Base-by-base conservation (phyloP, 1,140 invertebrate species). In the Goniozus legneri region DNA sequence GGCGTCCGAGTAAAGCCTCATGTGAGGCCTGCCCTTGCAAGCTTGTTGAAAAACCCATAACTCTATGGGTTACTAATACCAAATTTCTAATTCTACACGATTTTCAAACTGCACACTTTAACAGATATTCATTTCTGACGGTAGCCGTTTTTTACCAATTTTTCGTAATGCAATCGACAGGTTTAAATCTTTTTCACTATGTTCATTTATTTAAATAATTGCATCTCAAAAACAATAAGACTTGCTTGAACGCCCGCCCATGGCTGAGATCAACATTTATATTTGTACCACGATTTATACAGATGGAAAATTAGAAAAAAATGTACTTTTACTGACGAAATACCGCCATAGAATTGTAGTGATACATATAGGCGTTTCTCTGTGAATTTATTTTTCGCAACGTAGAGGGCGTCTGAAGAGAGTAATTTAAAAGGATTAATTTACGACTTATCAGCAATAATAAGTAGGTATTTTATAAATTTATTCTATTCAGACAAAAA, bases 41-140 rank as follows among this genome's bases (percentile, higher is more conserved):
- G 62, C 84, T 85, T 55, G 84, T 83, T 34, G 88, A 89, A 73
- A 93, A 94, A 47, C 90, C 89, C 91, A 95, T 95, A 50, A 21
- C 41, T 35, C 34, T 20, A 27, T 39, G 21, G n/a, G 10, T 33
- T 27, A 8, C 12, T 27, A 6, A 7, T 27, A 6, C 24, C 24
- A 27, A 44, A 8, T 44, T n/a, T 14, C 38, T 7, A 15, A 15
- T 7, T n/a, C 4, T 2, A 3, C 36, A 47, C 22, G 24, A 39
- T 13, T 45, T 44, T 22, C 14, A 16, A 44, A 8, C 8, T 22
- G 24, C 32, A 39, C 47, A 42, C 52, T 32, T 47, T 35, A 50
- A 41, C 10, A 21, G 20, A 21, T 8, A 50, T 36, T 53, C 47
- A 53, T 53, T 38, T 48, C 44, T n/a, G n/a, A n/a, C n/a, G n/a